phyloP scores from a whole-genome alignment of 2,797 vertebrate genomes.

The Petrocephalus schoutedeni region DNA sequence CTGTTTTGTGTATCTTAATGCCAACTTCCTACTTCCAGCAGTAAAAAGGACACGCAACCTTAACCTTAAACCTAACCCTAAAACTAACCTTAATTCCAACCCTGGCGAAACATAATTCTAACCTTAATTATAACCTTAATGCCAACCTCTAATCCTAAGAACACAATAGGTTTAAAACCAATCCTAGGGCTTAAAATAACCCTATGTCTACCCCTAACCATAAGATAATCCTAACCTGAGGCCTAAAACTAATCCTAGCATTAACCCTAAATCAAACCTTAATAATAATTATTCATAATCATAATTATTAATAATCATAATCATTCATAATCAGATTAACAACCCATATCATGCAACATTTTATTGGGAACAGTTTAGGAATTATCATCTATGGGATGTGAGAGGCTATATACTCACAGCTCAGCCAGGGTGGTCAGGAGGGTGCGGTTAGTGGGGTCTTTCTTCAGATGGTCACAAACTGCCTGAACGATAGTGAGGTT shows the following conservation, averaged over 20 bases:
- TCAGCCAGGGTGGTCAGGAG: constrained; percentile 88
- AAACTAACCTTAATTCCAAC: not conserved
- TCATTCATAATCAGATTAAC: not conserved
- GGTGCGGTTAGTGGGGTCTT: constrained; percentile 78
- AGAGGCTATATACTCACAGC: constrained; percentile 67
- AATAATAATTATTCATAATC: not conserved
- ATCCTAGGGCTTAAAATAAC: not conserved
- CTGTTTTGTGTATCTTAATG: not conserved
- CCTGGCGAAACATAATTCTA: not conserved
- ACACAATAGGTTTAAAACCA: not conserved
- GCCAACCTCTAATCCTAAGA: not conserved
- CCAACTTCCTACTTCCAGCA: not conserved
- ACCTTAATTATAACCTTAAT: not conserved
- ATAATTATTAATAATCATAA: no score
- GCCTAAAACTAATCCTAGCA: not conserved
- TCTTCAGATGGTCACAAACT: constrained; percentile 85
- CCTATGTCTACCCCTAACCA: not conserved
- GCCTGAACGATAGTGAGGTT: constrained; percentile 92
- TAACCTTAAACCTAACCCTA: not conserved
- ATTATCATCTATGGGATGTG: not conserved
- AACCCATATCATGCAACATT: not conserved
- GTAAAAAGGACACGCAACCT: not conserved
- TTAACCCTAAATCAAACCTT: not conserved
- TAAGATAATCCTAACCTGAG: not conserved
- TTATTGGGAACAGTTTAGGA: not conserved